phyloP scores from a whole-genome alignment of 1,140 invertebrate genomes.

The Panagrolaimus sp. region DNA sequence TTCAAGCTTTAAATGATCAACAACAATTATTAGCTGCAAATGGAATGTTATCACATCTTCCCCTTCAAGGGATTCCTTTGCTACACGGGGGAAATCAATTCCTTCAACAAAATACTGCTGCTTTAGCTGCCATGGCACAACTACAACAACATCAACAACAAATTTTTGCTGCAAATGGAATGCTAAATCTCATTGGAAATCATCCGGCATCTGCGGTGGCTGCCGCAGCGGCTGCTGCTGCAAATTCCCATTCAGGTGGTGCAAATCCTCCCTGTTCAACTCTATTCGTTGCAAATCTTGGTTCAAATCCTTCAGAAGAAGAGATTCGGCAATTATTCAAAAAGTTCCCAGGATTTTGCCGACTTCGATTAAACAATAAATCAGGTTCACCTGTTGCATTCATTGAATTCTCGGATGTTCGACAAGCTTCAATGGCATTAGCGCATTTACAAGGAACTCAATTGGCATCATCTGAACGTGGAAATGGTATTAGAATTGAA shows the following conservation, averaged over 20 bases:
- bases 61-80: neutral
- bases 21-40: neutral
- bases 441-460: constrained; percentile 84
- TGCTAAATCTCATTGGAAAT: neutral
- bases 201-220: neutral
- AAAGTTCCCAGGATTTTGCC: constrained; percentile 91
- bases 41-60: neutral
- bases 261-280: constrained; percentile 77
- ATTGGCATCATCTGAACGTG: constrained; percentile 84
- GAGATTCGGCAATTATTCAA: constrained; percentile 88
- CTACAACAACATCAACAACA: neutral
- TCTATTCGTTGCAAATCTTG: constrained; percentile 91
- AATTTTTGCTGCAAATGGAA: constrained; percentile 4
- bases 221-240: constrained; percentile 13
- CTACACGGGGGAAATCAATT: neutral
- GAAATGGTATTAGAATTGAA: constrained; percentile 85
- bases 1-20: constrained; percentile 5
- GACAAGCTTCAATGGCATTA: constrained; percentile 81
- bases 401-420: constrained; percentile 86
- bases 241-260: constrained; percentile 54
- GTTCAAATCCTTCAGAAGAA: constrained; percentile 77
- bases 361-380: constrained; percentile 91
- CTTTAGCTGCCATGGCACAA: neutral
- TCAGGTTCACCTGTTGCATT: constrained; percentile 85
- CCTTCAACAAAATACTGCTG: neutral